Percentiles rank a stretch among this genome's conserved stretches.
Evolutionary conservation across 2,888 invertebrate species (phyloP).

Genomic region (Leucophenga maculata): DNA sequence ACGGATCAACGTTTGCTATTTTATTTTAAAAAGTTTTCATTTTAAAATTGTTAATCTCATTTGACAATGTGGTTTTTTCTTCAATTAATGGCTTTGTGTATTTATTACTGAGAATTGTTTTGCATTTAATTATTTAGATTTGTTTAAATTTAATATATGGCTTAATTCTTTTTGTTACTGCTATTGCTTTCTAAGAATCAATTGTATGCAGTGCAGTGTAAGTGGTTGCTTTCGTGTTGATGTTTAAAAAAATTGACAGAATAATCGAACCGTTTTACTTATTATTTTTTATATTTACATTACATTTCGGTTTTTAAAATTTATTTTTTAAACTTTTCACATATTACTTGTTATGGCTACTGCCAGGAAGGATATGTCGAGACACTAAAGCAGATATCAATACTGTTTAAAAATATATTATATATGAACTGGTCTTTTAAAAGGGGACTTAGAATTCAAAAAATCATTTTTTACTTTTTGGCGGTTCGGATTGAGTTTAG

Average conservation of each 20-base stretch:
- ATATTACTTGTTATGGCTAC: too few species aligned
- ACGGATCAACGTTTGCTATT: constrained; percentile 53
- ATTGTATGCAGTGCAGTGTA: neutral
- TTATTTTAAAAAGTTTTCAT: constrained; percentile 19
- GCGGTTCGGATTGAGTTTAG: too few species aligned
- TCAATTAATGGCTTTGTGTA: constrained; percentile 34
- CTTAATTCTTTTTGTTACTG: neutral
- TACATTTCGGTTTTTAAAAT: too few species aligned
- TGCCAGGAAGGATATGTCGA: too few species aligned
- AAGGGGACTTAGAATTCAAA: too few species aligned
- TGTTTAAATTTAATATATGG: neutral
- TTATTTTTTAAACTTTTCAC: too few species aligned
- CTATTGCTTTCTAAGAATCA: neutral
- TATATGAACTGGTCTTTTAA: too few species aligned
- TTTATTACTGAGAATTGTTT: constrained; percentile 37
- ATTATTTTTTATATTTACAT: too few species aligned
- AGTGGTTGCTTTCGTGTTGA: neutral
- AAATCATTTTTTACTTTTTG: too few species aligned
- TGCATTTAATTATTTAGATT: constrained; percentile 30
- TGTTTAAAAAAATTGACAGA: constrained; percentile 54
- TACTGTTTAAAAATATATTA: too few species aligned
- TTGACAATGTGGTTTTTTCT: constrained; percentile 56
- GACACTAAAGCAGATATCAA: too few species aligned
- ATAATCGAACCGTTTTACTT: constrained; percentile 39
- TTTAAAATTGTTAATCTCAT: constrained; percentile 31